These are phyloP conservation scores for Callospermophilus lateralis DNA, from an alignment of 2,113 vertebrate genomes.

Conservation along the genomic window DNA sequence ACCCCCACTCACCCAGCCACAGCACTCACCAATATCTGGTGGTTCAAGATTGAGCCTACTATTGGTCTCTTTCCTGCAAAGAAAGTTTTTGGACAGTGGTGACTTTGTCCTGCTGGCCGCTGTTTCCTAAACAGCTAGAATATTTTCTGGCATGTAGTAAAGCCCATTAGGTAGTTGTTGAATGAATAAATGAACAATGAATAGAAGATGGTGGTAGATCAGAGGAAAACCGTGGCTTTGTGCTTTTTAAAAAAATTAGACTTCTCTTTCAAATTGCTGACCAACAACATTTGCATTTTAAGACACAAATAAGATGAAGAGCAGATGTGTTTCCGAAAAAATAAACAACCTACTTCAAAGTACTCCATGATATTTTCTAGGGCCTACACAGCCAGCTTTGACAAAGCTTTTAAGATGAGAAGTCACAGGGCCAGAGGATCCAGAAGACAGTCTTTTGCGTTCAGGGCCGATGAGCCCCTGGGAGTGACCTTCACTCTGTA, in stretches of 20 bases:
- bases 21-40: neutral
- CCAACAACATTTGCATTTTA: conserved; percentile 53
- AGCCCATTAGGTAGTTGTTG: neutral
- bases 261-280: neutral
- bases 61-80: neutral
- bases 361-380: conserved; percentile 39
- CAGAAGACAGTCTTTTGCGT: neutral
- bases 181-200: neutral
- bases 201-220: neutral
- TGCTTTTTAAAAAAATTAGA: neutral
- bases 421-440: neutral
- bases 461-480: neutral
- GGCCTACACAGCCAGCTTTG: neutral
- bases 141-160: neutral
- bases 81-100: neutral
- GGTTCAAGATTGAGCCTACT: neutral
- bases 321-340: conserved; percentile 64
- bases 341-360: conserved; percentile 73
- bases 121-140: conserved; percentile 20
- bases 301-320: conserved; percentile 64
- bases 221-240: conserved; percentile 4
- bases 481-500: neutral
- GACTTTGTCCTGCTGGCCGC: neutral
- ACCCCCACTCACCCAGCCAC: neutral
- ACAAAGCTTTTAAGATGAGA: conserved; percentile 54